Base-by-base conservation (phyloP, 2,113 vertebrate species). In the Thunnus maccoyii region DNA sequence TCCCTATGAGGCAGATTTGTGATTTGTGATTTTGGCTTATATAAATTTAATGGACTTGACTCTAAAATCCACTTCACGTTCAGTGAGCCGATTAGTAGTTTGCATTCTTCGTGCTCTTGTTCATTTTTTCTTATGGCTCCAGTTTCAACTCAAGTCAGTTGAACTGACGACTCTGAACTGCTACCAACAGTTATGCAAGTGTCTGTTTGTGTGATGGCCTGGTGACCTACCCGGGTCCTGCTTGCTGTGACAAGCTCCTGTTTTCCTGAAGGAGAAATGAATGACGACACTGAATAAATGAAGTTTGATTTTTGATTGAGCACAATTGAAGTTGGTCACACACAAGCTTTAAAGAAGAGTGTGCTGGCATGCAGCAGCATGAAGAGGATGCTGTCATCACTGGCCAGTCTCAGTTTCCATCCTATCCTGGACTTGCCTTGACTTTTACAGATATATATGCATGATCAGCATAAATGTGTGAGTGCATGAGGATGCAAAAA, bases 311-410 rank as follows among this genome's bases (percentile, higher is more conserved):
- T 56, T 48, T 41, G 47, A 62, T 44, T 61, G 54, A 63, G 44
- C 50, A 32, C 36, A 83, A 61, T 16, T 60, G 16, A 76, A 70
- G 18, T 25, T 44, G 66, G 56, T 75, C 15, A 22, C 5, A 27
- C 48, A 27, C 50, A 3, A 16, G 27, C 55, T 65, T 60, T 5
- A 20, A 17, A 22, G 22, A 22, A 22, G 22, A 22, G 22, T 22
- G 13, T 48, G 50, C 41, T 66, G 79, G 75, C 60, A 12, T 7
- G 8, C 8, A 20, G 70, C 75, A 70, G 50, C 6, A 8, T 27
- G 36, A 80, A 64, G 25, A 12, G 1, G 41, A 51, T 51, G 62
- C 60, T 67, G 80, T 79, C 80, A 62, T 54, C 66, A 61, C 51
- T 1, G 32, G 46, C 32, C 48, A 57, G 4, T 71, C 58, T 65